A percentile compares a stretch with the other conserved stretches of the same genome.
Conservation (phyloP, 2,888 invertebrate genomes). For the Caenorhabditis wallacei region DNA sequence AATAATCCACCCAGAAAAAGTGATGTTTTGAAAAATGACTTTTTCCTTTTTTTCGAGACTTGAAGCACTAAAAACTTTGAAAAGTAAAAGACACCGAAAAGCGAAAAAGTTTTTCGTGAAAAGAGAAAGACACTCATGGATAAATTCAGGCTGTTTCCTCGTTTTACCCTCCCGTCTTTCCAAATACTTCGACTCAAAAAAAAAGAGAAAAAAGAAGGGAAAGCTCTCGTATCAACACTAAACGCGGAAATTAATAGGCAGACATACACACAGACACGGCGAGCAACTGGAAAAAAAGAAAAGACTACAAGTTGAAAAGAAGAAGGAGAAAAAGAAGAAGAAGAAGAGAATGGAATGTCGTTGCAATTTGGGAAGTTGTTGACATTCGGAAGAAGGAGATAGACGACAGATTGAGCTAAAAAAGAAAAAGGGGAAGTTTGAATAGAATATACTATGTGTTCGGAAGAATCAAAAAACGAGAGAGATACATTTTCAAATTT, state of each 20-base stretch:
- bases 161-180: slow-evolving; percentile 6
- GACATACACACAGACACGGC: slow-evolving; percentile 5
- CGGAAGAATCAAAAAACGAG: background rate
- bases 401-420: slow-evolving; percentile 11
- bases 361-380: slow-evolving; percentile 38
- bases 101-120: background rate
- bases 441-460: slow-evolving; percentile 18
- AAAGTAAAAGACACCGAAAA: slow-evolving; percentile 4
- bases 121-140: slow-evolving; percentile 3
- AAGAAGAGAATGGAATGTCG: slow-evolving; percentile 5
- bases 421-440: background rate
- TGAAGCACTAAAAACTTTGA: background rate
- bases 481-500: slow-evolving; percentile 17
- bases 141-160: slow-evolving; percentile 33
- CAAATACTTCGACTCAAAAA: slow-evolving; percentile 12
- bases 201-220: slow-evolving; percentile 1
- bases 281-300: slow-evolving; percentile 8
- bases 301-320: slow-evolving; percentile 26
- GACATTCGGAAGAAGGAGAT: slow-evolving; percentile 12
- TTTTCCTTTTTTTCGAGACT: background rate
- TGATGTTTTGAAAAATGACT: background rate
- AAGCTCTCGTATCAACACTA: slow-evolving; percentile 43
- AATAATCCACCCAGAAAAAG: background rate
- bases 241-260: slow-evolving; percentile 61
- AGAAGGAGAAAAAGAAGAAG: slow-evolving; percentile 21